A percentile compares a stretch with the other conserved stretches of the same genome.
Evolutionary conservation across 2,113 vertebrate genomes (phyloP).

Genomic region (Festucalex cinctus): DNA sequence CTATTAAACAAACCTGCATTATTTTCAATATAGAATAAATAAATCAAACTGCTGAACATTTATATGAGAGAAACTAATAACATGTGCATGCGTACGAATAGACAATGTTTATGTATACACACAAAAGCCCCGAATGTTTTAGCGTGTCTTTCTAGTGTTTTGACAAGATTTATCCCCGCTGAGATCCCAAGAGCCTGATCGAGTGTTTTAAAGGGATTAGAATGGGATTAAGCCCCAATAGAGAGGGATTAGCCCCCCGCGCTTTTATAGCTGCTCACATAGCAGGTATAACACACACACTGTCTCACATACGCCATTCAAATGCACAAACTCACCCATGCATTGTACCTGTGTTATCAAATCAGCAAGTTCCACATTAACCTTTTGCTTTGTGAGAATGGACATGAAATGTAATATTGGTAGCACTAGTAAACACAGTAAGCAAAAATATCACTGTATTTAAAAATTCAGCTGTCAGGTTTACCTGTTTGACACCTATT

Average conservation of each 20-base stretch:
- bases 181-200: conserved; percentile 48
- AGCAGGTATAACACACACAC: conserved; percentile 22
- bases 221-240: conserved; percentile 62
- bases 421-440: too few relatives aligned
- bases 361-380: background rate
- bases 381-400: background rate
- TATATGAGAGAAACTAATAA: background rate
- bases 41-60: background rate
- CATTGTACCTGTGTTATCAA: background rate
- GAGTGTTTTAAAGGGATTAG: conserved; percentile 69
- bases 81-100: background rate
- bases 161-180: conserved; percentile 45
- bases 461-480: too few relatives aligned
- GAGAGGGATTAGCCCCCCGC: conserved; percentile 52
- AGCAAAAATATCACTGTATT: too few relatives aligned
- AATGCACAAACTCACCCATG: conserved; percentile 1
- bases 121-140: conserved; percentile 8
- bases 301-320: background rate
- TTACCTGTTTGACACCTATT: too few relatives aligned
- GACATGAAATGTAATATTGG: background rate
- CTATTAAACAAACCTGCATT: too few relatives aligned
- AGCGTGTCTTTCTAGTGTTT: conserved; percentile 15
- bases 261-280: conserved; percentile 48
- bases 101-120: background rate
- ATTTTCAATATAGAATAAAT: too few relatives aligned